These are phyloP conservation scores for Drosophila rufa DNA, from an alignment of 1,140 invertebrate species.

Conservation along the genomic window DNA sequence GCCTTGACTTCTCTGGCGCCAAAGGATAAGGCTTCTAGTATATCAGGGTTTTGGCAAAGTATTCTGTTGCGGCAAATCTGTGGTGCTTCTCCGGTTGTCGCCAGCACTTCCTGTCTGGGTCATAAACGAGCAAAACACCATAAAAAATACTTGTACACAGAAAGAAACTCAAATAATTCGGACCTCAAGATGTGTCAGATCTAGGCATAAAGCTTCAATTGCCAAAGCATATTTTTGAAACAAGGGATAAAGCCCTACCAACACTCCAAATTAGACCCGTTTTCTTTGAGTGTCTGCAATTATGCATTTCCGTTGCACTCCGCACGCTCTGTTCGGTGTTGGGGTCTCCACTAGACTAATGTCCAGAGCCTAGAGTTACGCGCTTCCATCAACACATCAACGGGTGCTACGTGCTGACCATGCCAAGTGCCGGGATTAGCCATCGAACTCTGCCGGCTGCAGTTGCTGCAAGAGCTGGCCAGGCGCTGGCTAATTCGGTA, in stretches of 20 bases:
- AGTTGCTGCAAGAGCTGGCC: constrained; percentile 34
- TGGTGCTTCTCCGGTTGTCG: constrained; percentile 42
- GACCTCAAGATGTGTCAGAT: not conserved
- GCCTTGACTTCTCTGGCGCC: constrained; percentile 51
- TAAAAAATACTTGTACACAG: constrained; percentile 1
- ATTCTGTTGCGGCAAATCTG: constrained; percentile 46
- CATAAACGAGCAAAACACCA: constrained; percentile 52
- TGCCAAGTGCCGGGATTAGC: constrained; percentile 56
- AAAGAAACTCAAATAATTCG: not conserved
- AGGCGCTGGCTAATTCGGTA: constrained; percentile 67
- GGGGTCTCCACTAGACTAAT: constrained; percentile 38
- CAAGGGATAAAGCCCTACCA: not conserved
- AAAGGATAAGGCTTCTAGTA: not conserved
- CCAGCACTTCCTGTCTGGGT: constrained; percentile 61
- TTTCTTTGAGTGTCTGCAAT: constrained; percentile 18
- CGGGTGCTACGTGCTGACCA: constrained; percentile 61
- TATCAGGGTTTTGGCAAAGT: constrained; percentile 57
- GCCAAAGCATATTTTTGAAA: not conserved
- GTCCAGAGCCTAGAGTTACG: constrained; percentile 10
- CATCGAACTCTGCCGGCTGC: constrained; percentile 29
- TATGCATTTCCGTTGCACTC: constrained; percentile 59
- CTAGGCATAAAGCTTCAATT: not conserved
- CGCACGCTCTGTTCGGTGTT: constrained; percentile 7
- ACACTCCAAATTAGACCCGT: too few species aligned
- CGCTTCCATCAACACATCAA: constrained; percentile 20